Percentiles rank a stretch among this genome's conserved stretches.
Conservation (phyloP, 2,797 vertebrate genomes). For the Ciconia nigra region DNA sequence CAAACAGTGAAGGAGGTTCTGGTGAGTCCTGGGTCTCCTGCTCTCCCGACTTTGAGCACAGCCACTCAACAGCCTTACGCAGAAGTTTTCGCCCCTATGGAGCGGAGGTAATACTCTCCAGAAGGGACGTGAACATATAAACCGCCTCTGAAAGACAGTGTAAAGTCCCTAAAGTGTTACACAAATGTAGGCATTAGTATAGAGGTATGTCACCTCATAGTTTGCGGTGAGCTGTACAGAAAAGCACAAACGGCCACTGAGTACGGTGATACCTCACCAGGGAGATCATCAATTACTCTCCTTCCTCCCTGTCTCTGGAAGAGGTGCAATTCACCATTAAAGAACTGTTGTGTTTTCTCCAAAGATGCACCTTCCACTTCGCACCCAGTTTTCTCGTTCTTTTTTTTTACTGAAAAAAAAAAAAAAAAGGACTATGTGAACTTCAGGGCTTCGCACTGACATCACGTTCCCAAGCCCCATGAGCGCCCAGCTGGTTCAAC, state of each 20-base stretch:
- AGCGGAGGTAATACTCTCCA: background rate
- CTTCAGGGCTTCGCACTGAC: background rate
- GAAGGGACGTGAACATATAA: background rate
- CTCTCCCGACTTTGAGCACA: background rate
- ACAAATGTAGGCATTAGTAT: background rate
- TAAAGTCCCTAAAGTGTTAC: background rate
- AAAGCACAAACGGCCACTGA: background rate
- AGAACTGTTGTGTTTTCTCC: background rate
- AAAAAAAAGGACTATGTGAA: too few species aligned
- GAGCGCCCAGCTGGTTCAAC: background rate
- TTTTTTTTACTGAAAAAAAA: background rate
- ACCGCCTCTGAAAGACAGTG: background rate
- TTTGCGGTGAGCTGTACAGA: rapidly evolving
- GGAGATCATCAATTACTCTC: background rate
- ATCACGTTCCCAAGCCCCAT: background rate
- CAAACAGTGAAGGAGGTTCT: background rate
- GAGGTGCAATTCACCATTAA: background rate
- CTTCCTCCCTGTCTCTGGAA: background rate
- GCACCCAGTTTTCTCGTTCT: background rate
- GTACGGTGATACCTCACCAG: background rate
- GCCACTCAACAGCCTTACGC: background rate
- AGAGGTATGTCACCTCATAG: background rate
- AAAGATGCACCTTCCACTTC: background rate
- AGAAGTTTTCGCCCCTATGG: background rate
- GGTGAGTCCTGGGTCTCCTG: background rate